phyloP scores from a whole-genome alignment of 2,113 vertebrate species.

The Electrona antarctica region DNA sequence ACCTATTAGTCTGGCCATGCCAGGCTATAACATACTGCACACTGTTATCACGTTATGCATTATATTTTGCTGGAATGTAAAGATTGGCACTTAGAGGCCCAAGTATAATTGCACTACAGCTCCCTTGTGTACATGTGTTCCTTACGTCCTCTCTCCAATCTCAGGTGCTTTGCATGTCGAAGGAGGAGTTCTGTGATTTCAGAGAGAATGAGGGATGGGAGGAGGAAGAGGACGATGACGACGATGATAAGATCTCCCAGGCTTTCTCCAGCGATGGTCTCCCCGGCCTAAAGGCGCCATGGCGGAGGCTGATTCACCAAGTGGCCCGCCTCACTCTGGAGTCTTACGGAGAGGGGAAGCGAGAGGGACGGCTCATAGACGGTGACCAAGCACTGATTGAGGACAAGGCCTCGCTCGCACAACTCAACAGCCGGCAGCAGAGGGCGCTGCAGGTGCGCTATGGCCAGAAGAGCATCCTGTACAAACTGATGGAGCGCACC shows the following conservation, averaged over 20 bases:
- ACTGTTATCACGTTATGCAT: too few relatives aligned
- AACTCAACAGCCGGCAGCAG: conserved; percentile 80
- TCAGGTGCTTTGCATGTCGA: conserved; percentile 89
- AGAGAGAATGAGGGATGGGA: conserved; percentile 85
- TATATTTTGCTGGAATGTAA: too few relatives aligned
- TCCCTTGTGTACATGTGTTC: not conserved
- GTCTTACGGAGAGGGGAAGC: conserved; percentile 68
- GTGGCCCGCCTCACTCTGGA: conserved; percentile 80
- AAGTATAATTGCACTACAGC: too few relatives aligned
- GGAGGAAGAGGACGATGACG: conserved; percentile 76
- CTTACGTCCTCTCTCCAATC: not conserved
- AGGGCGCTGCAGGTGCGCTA: conserved; percentile 88
- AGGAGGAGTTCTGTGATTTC: conserved; percentile 84
- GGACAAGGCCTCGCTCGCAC: conserved; percentile 61
- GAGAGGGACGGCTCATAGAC: conserved; percentile 57
- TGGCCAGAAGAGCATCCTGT: conserved; percentile 89
- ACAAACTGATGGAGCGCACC: conserved; percentile 80
- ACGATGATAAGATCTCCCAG: conserved; percentile 67
- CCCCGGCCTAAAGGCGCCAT: conserved; percentile 73
- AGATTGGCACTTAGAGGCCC: too few relatives aligned
- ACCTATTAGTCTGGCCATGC: too few relatives aligned
- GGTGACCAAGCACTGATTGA: conserved; percentile 76
- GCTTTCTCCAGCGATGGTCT: conserved; percentile 79
- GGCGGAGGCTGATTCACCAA: conserved; percentile 81
- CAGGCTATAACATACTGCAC: too few relatives aligned